Percentiles rank a stretch among this genome's conserved stretches.
These are phyloP conservation scores for Willowsia nigromaculata DNA, from an alignment of 2,888 invertebrate species.

Conservation along the genomic window DNA sequence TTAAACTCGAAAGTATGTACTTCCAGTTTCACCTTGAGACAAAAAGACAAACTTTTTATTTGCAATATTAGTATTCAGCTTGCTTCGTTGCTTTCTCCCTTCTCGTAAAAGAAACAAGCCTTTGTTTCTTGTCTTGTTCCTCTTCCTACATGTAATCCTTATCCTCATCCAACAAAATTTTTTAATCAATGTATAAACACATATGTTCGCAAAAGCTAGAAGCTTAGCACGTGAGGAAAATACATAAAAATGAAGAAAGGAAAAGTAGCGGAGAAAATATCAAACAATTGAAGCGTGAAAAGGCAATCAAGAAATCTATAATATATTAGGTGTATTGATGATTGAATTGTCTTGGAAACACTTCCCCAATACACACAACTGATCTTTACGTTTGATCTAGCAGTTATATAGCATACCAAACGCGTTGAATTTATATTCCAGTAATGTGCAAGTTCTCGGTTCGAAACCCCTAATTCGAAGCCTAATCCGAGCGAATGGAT, in stretches of 20 bases:
- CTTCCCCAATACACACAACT: not conserved
- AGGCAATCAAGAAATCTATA: not conserved
- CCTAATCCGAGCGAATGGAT: too few relatives aligned
- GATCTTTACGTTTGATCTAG: too few relatives aligned
- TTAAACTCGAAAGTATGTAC: not conserved
- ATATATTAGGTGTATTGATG: not conserved
- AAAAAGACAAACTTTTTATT: not conserved
- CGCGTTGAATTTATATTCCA: too few relatives aligned
- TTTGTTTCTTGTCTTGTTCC: not conserved
- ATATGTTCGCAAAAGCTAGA: not conserved
- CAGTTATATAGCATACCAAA: too few relatives aligned
- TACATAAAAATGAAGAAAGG: not conserved
- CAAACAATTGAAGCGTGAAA: not conserved
- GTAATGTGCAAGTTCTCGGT: too few relatives aligned
- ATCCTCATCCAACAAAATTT: conserved; percentile 33
- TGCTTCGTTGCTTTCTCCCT: conserved; percentile 21
- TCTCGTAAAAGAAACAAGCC: not conserved
- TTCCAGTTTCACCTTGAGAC: not conserved
- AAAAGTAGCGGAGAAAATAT: not conserved
- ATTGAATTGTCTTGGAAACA: not conserved
- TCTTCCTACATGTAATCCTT: conserved; percentile 9
- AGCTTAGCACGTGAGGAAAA: conserved; percentile 15
- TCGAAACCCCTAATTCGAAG: too few relatives aligned
- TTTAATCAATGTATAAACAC: conserved; percentile 33
- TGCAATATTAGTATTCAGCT: conserved; percentile 36